These are phyloP conservation scores for Pelmatolapia mariae DNA, from an alignment of 2,113 vertebrate genomes.

Conservation along the genomic window DNA sequence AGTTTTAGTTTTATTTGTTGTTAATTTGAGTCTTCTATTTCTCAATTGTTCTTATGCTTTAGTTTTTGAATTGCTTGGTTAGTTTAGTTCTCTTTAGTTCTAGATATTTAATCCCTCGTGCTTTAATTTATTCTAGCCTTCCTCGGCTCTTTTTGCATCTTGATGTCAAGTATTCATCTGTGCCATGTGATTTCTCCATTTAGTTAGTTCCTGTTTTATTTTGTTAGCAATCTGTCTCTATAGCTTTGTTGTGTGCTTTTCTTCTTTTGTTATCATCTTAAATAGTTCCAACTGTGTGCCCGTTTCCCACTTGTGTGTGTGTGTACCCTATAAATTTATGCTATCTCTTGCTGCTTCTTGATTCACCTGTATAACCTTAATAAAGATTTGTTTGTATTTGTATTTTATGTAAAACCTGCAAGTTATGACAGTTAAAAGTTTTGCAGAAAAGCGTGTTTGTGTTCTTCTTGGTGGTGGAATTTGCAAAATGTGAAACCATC, in stretches of 20 bases:
- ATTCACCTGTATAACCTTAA: neutral
- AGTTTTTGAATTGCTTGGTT: neutral
- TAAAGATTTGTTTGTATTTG: neutral
- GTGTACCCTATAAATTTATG: neutral
- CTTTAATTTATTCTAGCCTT: neutral
- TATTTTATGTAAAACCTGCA: neutral
- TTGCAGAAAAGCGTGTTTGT: neutral
- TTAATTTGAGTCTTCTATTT: neutral
- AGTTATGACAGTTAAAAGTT: accelerated
- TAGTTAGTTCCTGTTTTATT: neutral
- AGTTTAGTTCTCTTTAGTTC: neutral
- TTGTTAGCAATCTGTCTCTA: neutral
- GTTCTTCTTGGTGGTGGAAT: neutral
- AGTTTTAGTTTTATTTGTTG: neutral
- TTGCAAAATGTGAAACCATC: neutral
- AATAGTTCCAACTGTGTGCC: neutral
- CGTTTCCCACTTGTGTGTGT: neutral
- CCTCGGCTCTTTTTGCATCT: accelerated
- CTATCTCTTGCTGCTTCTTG: neutral
- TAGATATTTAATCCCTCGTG: neutral
- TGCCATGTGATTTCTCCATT: neutral
- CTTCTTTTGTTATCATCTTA: neutral
- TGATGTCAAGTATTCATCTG: accelerated
- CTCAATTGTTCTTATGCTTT: neutral
- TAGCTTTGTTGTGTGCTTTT: neutral